Evolutionary conservation across 2,888 invertebrate genomes (phyloP).

Genomic region (Leptopterna dolabrata): DNA sequence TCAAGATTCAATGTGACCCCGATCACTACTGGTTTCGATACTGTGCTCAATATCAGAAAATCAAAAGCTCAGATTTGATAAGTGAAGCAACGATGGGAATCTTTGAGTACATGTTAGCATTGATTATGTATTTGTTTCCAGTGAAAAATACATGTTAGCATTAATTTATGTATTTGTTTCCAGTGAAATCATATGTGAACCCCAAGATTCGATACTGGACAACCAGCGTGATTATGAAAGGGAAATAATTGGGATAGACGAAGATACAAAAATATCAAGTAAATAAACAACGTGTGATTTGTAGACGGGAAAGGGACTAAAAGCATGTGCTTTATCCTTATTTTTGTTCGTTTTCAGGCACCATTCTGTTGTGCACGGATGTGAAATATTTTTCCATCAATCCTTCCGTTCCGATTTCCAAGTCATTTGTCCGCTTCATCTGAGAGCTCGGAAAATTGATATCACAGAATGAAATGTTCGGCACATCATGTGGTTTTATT

Average conservation of each 20-base stretch:
- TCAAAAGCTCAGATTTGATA: no score
- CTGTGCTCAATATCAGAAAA: no score
- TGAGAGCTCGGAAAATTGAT: conserved; percentile 1
- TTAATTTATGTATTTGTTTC: no score
- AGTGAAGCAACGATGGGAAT: no score
- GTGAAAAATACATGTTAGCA: no score
- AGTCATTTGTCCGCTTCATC: conserved; percentile 47
- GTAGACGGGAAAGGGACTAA: conserved; percentile 26
- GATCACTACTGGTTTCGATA: no score
- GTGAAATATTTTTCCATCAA: conserved; percentile 39
- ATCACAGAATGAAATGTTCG: background rate
- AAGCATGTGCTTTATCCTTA: conserved; percentile 46
- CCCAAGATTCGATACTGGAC: background rate
- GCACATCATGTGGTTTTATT: background rate
- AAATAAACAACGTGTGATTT: background rate
- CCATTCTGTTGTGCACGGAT: conserved; percentile 50
- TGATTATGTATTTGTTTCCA: no score
- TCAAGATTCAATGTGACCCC: no score
- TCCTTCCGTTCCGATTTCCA: conserved; percentile 33
- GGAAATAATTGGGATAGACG: no score
- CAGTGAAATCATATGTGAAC: background rate
- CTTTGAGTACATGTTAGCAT: no score
- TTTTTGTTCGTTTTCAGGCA: conserved; percentile 43
- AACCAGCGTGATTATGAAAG: background rate
- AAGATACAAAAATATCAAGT: background rate